These are phyloP conservation scores for Hemaris fuciformis DNA, from an alignment of 2,888 invertebrate species.

Conservation along the genomic window DNA sequence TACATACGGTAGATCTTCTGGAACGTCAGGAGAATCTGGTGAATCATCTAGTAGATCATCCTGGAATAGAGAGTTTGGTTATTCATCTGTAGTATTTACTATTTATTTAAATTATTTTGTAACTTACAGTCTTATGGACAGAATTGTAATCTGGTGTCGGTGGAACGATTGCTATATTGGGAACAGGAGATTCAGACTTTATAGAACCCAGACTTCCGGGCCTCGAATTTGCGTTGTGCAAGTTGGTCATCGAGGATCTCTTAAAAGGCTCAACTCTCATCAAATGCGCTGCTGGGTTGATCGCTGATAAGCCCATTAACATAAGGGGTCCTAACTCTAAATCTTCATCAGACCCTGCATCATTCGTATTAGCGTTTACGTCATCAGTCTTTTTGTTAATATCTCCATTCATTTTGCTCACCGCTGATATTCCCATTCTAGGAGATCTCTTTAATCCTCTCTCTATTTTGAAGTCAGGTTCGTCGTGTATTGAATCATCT, in stretches of 20 bases:
- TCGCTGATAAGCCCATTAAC: slow-evolving; percentile 84
- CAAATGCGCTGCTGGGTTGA: slow-evolving; percentile 83
- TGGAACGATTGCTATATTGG: slow-evolving; percentile 88
- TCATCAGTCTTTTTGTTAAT: slow-evolving; percentile 73
- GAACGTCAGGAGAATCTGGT: slow-evolving; percentile 85
- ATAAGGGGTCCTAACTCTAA: slow-evolving; percentile 84
- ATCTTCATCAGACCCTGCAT: slow-evolving; percentile 79
- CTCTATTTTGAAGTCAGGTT: slow-evolving; percentile 67
- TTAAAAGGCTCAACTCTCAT: slow-evolving; percentile 83
- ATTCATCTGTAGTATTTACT: not conserved
- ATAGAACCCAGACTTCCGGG: slow-evolving; percentile 68
- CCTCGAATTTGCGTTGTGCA: slow-evolving; percentile 65
- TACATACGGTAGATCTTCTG: slow-evolving; percentile 88
- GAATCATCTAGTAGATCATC: slow-evolving; percentile 83
- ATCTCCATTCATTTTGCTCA: slow-evolving; percentile 77
- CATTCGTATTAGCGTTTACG: slow-evolving; percentile 57
- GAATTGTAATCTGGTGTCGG: slow-evolving; percentile 85
- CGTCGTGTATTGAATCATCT: slow-evolving; percentile 67
- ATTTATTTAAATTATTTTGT: slow-evolving; percentile 6
- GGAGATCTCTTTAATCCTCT: slow-evolving; percentile 70
- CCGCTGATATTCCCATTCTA: slow-evolving; percentile 72
- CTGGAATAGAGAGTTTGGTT: slow-evolving; percentile 40
- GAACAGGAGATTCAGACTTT: slow-evolving; percentile 77
- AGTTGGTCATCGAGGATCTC: slow-evolving; percentile 45
- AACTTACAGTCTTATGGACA: slow-evolving; percentile 72